Conservation (phyloP, 2,797 vertebrate genomes). For the Phrynocephalus forsythii region DNA sequence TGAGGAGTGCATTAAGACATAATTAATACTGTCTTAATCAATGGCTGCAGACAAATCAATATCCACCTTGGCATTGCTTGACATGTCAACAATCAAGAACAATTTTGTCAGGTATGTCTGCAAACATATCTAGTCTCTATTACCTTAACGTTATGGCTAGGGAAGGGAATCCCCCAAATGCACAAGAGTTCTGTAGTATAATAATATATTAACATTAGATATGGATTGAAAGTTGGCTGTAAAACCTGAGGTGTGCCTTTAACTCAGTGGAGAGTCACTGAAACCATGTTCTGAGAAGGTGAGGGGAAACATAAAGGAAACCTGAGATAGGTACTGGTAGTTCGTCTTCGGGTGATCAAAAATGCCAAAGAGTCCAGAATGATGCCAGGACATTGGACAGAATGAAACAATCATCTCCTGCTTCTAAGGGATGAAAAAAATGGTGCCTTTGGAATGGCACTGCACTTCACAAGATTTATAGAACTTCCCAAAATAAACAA, state of each 20-base stretch:
- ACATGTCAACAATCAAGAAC: background rate
- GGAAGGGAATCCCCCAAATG: background rate
- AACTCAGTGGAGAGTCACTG: too few relatives aligned
- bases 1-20: background rate
- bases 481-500: background rate
- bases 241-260: too few relatives aligned
- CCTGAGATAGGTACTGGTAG: background rate
- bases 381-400: background rate
- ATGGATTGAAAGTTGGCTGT: background rate
- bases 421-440: background rate
- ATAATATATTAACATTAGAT: background rate
- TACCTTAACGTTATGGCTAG: too few relatives aligned
- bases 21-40: conserved; percentile 21
- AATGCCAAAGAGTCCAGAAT: background rate
- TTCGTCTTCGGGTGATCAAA: background rate
- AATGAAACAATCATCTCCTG: background rate
- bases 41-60: background rate
- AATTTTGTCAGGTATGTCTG: background rate
- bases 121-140: background rate
- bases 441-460: background rate
- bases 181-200: background rate
- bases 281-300: background rate
- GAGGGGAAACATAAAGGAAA: background rate
- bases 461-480: too few relatives aligned
- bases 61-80: background rate